Percentiles rank a stretch among this genome's conserved stretches.
phyloP scores from a whole-genome alignment of 1,140 invertebrate genomes.

The Condylostylus longicornis region DNA sequence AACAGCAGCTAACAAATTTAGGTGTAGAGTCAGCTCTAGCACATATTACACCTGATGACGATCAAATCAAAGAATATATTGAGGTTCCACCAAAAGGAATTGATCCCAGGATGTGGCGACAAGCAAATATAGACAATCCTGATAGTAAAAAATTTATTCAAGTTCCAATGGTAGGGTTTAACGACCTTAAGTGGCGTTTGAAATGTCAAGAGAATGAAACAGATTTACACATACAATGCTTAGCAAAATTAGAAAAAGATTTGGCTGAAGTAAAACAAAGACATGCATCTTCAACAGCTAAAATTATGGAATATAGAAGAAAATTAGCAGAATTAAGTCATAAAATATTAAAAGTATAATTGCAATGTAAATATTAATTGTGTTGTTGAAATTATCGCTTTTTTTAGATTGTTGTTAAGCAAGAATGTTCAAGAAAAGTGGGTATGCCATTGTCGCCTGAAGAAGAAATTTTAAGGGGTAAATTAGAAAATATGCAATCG shows the following conservation, averaged over 20 bases:
- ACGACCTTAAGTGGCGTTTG: slow-evolving; percentile 56
- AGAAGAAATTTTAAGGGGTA: slow-evolving; percentile 71
- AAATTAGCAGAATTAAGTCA: slow-evolving; percentile 62
- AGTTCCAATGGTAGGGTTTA: slow-evolving; percentile 82
- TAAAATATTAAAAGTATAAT: slow-evolving; percentile 50
- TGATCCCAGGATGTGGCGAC: slow-evolving; percentile 66
- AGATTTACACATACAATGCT: slow-evolving; percentile 54
- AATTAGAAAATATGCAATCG: slow-evolving; percentile 69
- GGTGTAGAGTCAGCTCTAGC: slow-evolving; percentile 47
- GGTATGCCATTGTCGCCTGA: slow-evolving; percentile 73
- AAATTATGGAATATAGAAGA: slow-evolving; percentile 57
- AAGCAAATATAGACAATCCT: slow-evolving; percentile 86
- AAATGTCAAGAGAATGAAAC: slow-evolving; percentile 69
- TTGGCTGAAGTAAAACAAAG: slow-evolving; percentile 57
- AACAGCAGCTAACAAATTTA: slow-evolving; percentile 50
- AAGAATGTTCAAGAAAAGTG: slow-evolving; percentile 72
- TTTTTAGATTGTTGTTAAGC: slow-evolving; percentile 62
- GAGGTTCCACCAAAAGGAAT: slow-evolving; percentile 71
- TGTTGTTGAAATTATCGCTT: slow-evolving; percentile 1
- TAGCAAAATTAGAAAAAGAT: slow-evolving; percentile 59
- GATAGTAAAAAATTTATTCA: slow-evolving; percentile 78
- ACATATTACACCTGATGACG: slow-evolving; percentile 47
- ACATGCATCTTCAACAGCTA: slow-evolving; percentile 52
- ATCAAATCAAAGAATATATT: slow-evolving; percentile 75
- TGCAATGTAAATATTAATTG: slow-evolving; percentile 6